phyloP scores from a whole-genome alignment of 2,797 vertebrate species.

The Sebastes reedi region DNA sequence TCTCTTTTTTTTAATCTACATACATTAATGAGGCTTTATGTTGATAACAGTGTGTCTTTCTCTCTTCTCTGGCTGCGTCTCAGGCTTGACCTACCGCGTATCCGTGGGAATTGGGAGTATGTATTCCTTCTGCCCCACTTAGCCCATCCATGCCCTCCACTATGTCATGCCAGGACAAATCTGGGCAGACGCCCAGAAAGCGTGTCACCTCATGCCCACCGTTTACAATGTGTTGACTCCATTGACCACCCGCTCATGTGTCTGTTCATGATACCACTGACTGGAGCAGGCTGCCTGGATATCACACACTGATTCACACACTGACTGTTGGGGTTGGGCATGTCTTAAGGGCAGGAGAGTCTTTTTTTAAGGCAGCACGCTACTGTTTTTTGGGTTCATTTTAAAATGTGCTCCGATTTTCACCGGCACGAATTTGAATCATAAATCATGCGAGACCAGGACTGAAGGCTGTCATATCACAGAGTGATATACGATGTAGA shows the following conservation, averaged over 20 bases:
- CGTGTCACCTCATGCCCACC: constrained; percentile 67
- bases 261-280: constrained; percentile 54
- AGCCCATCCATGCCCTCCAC: constrained; percentile 68
- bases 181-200: constrained; percentile 71
- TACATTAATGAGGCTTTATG: constrained; percentile 14
- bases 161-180: constrained; percentile 75
- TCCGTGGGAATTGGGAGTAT: constrained; percentile 97
- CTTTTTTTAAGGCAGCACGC: not conserved
- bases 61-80: constrained; percentile 78
- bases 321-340: not conserved
- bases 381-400: not conserved
- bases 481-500: not conserved
- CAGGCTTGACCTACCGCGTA: constrained; percentile 97
- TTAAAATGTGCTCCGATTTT: not conserved
- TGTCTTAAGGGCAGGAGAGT: not conserved
- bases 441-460: not conserved
- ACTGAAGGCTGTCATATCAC: not conserved
- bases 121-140: constrained; percentile 85
- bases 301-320: constrained; percentile 11
- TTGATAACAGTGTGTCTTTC: constrained; percentile 54
- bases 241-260: constrained; percentile 67
- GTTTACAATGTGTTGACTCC: constrained; percentile 61
- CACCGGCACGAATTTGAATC: not conserved
- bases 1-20: not conserved
- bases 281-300: constrained; percentile 32